Evolutionary conservation across 1,140 invertebrate species (phyloP).

Genomic region (Myzus persicae): DNA sequence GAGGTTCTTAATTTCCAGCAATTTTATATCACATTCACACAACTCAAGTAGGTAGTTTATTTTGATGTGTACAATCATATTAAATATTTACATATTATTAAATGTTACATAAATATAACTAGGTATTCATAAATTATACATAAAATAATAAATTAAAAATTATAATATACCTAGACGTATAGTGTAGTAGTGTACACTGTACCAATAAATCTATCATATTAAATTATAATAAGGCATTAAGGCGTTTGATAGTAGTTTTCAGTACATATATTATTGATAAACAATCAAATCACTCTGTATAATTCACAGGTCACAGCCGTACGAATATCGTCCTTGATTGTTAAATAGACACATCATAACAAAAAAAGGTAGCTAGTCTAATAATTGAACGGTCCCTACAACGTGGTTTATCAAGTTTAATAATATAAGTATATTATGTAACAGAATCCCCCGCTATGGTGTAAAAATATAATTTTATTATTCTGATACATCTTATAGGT

Average conservation of each 20-base stretch:
- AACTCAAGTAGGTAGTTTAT: neutral
- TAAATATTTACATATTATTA: neutral
- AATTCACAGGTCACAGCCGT: neutral
- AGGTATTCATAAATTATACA: too few species aligned
- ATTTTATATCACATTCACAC: too few species aligned
- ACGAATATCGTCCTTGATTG: conserved; percentile 25
- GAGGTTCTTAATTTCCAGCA: too few species aligned
- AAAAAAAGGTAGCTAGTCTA: conserved; percentile 35
- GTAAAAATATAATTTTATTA: neutral
- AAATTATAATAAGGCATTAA: neutral
- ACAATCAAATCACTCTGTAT: conserved; percentile 26
- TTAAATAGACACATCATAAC: conserved; percentile 32
- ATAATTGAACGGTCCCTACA: conserved; percentile 14
- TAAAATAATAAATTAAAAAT: neutral
- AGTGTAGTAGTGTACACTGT: neutral
- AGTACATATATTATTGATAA: conserved; percentile 26
- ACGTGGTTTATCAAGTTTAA: neutral
- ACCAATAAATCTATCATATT: neutral
- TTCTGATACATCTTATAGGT: neutral
- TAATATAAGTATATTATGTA: neutral
- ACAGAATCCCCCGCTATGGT: neutral
- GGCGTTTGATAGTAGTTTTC: neutral
- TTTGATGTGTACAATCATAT: neutral
- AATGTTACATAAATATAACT: too few species aligned
- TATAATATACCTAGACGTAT: neutral